Base-by-base conservation (phyloP, 2,113 vertebrate genomes). In the Polypterus senegalus region DNA sequence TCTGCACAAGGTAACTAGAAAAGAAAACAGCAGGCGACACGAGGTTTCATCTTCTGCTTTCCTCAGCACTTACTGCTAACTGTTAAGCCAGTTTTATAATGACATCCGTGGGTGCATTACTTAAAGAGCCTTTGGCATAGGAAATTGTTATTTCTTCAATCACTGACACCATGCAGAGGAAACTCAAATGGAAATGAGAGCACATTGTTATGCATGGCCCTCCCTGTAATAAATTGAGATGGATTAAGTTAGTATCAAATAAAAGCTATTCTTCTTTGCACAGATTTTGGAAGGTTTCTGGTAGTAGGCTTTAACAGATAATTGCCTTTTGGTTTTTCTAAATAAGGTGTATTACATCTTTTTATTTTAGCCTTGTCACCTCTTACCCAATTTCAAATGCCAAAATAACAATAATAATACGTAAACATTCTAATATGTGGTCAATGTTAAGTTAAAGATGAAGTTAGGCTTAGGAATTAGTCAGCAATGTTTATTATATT, bases 91-190 rank as follows among this genome's bases (percentile, higher is more conserved):
- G 79, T 85, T 87, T 83, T 88, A 87, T 86, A 85, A 84, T 58
- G 77, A 86, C 82, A 84, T 83, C 83, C 84, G 77, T 84, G 79
- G 79, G 86, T 82, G 77, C 80, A 81, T 83, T 82, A 79, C 82
- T 66, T 74, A 82, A 82, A 86, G 81, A 81, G 82, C 84, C 88
- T 86, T 91, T 90, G 88, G 88, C 88, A 86, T 88, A 89, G 89
- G 88, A 95, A 92, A 92, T 95, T 88, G 89, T 90, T 91, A 90
- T 89, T 92, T 92, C 89, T 91, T 87, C 84, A 89, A 90, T 89
- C 87, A 81, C 80, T 88, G 90, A 91, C 88, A 92, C 83, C 89
- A 86, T 90, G 89, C 85, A 81, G 89, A 86, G 90, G 91, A 85
- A 84, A 88, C 81, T 86, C 83, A 90, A 89, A 92, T 92, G 88